These are phyloP conservation scores for Microchirus variegatus DNA, from an alignment of 2,797 vertebrate species.

Conservation along the genomic window DNA sequence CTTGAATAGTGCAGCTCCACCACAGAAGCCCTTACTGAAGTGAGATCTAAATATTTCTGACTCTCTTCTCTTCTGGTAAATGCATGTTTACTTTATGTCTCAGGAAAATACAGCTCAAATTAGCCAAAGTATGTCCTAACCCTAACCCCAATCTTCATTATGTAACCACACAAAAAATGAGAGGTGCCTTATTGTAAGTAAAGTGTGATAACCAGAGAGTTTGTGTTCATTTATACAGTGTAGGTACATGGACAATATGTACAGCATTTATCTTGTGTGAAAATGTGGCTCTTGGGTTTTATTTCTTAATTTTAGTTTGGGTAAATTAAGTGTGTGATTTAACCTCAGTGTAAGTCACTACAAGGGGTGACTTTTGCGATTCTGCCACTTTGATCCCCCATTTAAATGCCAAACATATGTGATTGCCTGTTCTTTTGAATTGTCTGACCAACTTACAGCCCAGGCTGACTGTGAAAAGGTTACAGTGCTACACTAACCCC, in stretches of 20 bases:
- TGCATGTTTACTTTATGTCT: constrained; percentile 59
- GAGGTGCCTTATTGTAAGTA: constrained; percentile 19
- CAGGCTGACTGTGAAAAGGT: constrained; percentile 55
- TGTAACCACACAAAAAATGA: constrained; percentile 24
- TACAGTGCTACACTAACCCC: constrained; percentile 49
- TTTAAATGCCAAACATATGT: constrained; percentile 72
- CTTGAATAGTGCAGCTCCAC: constrained; percentile 35
- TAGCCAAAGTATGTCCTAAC: constrained; percentile 64
- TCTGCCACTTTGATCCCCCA: constrained; percentile 35
- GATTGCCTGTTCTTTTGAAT: constrained; percentile 40
- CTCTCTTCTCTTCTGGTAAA: constrained; percentile 54
- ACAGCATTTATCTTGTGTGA: constrained; percentile 16
- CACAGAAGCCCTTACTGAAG: constrained; percentile 30
- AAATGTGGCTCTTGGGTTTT: constrained; percentile 24
- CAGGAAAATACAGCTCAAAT: constrained; percentile 29
- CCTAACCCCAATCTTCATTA: constrained; percentile 67
- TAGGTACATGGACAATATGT: constrained; percentile 24
- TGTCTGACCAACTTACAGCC: constrained; percentile 40
- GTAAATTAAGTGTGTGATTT: constrained; percentile 48
- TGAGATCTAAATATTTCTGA: constrained; percentile 66
- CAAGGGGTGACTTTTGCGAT: constrained; percentile 57
- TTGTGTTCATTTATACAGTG: constrained; percentile 17
- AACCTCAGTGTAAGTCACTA: constrained; percentile 64
- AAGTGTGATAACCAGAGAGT: constrained; percentile 24
- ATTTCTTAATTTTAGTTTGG: constrained; percentile 32